phyloP scores from a whole-genome alignment of 2,888 invertebrate species.

The Platerodrilus igneus region DNA sequence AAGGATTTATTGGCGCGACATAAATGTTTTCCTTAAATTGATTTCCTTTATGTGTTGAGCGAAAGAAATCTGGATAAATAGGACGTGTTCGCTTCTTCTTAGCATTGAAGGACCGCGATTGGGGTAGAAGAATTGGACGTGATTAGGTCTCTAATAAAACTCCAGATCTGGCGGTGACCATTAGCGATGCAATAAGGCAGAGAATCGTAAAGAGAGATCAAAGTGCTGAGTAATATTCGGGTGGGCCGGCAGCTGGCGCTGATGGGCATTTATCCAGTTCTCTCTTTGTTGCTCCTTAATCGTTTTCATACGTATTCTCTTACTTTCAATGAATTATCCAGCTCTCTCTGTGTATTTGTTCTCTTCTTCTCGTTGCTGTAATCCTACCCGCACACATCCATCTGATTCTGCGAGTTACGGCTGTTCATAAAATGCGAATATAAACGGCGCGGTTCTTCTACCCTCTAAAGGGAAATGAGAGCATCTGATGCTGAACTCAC shows the following conservation, averaged over 20 bases:
- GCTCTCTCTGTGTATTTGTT: constrained; percentile 10
- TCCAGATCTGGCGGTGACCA: constrained; percentile 35
- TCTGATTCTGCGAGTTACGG: constrained; percentile 29
- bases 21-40: constrained; percentile 3
- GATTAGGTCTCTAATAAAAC: constrained; percentile 34
- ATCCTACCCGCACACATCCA: constrained; percentile 26
- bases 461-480: constrained; percentile 23
- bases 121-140: constrained; percentile 17
- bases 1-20: constrained; percentile 6
- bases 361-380: constrained; percentile 14
- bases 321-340: constrained; percentile 19
- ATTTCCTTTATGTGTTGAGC: too few relatives aligned
- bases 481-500: constrained; percentile 27
- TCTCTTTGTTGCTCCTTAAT: constrained; percentile 15
- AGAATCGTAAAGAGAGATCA: constrained; percentile 34
- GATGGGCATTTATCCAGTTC: constrained; percentile 28
- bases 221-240: constrained; percentile 35
- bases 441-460: constrained; percentile 26
- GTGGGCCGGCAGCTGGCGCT: constrained; percentile 32
- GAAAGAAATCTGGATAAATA: constrained; percentile 17
- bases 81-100: constrained; percentile 11
- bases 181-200: constrained; percentile 37
- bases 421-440: constrained; percentile 30
- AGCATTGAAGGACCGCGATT: constrained; percentile 8
- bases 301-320: constrained; percentile 15